Base-by-base conservation (phyloP, 2,113 vertebrate species). In the Elephantulus edwardii region DNA sequence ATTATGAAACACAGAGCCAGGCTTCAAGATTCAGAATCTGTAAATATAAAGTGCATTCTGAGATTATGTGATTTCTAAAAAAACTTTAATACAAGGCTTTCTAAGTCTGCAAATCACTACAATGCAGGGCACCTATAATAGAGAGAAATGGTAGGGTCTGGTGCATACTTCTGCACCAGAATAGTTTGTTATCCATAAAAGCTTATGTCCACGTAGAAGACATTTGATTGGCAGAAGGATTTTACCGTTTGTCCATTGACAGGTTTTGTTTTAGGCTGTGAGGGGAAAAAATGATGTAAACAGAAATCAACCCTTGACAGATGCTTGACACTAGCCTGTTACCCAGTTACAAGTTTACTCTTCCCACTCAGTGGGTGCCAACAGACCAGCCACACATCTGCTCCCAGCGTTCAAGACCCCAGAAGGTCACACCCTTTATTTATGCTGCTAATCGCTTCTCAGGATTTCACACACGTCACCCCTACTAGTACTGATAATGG, bases 401-500 rank as follows among this genome's bases (percentile, higher is more conserved):
- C 1, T 5, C 5, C 17, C n/a, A 33, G 35, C 28, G 35, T 5
- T 24, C 50, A 58, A 40, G 52, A 16, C 11, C 50, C 40, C 11
- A 0, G 16, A 14, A 7, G 26, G 44, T 19, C 50, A 5, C 28
- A 24, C 1, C 26, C 9, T 2, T 72, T 17, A 14, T 84, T 3
- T 42, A 7, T 48, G n/a, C 8, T 44, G 84, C 9, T n/a, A 13
- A 42, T 6, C 0, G 13, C 30, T 46, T 42, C 56, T 84, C 16
- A 20, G 54, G 11, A 35, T 58, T 86, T 83, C 64, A 71, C 0
- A 12, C 0, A 19, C 11, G 2, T 75, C 91, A 86, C 80, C 52
- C 17, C 12, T n/a, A 50, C 71, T 87, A 86, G 35, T 12, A 46
- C 16, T 48, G n/a, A n/a, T n/a, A 88, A 91, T 91, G 6, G 7